These are phyloP conservation scores for Eupithecia abbreviata DNA, from an alignment of 2,888 invertebrate genomes.

Conservation along the genomic window DNA sequence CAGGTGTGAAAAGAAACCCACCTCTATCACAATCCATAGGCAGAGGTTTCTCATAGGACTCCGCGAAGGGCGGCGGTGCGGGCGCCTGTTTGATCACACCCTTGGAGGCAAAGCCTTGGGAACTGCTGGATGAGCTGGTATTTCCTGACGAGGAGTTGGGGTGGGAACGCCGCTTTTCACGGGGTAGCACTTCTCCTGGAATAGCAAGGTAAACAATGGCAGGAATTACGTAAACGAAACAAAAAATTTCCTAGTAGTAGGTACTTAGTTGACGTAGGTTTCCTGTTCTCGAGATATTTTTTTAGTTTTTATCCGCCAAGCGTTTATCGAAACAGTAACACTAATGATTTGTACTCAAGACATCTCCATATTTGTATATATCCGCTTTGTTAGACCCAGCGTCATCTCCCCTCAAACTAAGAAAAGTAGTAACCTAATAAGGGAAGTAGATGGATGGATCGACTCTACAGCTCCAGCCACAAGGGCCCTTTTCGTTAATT, in stretches of 20 bases:
- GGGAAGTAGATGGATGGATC: not conserved
- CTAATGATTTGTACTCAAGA: not conserved
- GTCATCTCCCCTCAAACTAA: not conserved
- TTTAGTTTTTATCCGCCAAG: not conserved
- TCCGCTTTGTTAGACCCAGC: not conserved
- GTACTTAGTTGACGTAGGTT: not conserved
- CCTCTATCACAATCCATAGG: slow-evolving; percentile 76
- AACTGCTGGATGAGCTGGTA: slow-evolving; percentile 83
- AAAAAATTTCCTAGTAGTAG: not conserved
- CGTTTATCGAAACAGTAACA: not conserved
- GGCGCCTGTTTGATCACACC: slow-evolving; percentile 63
- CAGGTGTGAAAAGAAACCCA: slow-evolving; percentile 37
- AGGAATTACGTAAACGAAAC: not conserved
- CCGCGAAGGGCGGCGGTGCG: slow-evolving; percentile 61
- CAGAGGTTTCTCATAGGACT: slow-evolving; percentile 63
- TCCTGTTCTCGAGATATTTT: not conserved
- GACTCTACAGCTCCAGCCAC: not conserved
- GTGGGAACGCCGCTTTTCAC: slow-evolving; percentile 60
- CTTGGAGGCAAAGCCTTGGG: slow-evolving; percentile 68
- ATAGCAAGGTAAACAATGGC: not conserved
- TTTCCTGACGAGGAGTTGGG: slow-evolving; percentile 78
- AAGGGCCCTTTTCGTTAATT: not conserved
- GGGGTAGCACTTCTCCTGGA: slow-evolving; percentile 53
- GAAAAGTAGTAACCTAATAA: not conserved
- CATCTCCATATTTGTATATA: not conserved